Base-by-base conservation (phyloP, 2,113 vertebrate genomes). In the Microtus pennsylvanicus region DNA sequence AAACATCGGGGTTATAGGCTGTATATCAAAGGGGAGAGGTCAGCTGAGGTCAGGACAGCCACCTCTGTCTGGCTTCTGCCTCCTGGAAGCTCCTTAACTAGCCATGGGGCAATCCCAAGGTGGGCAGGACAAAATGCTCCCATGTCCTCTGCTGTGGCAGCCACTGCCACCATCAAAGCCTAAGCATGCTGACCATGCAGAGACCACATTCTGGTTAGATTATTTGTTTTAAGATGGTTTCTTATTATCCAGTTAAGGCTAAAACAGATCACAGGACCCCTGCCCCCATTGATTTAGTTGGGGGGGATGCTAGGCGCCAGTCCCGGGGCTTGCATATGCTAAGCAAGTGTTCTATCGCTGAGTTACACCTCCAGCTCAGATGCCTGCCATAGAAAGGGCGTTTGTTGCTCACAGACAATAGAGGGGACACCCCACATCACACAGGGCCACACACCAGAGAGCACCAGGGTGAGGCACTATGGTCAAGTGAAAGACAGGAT, bases 311-410 rank as follows among this genome's bases (percentile, higher is more conserved):
- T 42, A 16, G 10, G 50, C 3, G 1, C 38, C n/a, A 75, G n/a
- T 50, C 28, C 58, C 13, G 17, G 58, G 45, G 22, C 42, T 65
- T 26, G 6, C 38, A 77, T 45, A 47, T 77, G 74, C 19, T 65
- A 65, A 38, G 88, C 55, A 90, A 47, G 28, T 77, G 42, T 45
- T 47, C 30, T 24, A 17, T 14, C 22, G 0, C 75, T 28, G 30
- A 47, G 30, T 50, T 10, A 61, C 10, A 55, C 26, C 42, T 76
- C 12, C 55, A 76, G 26, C 38, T 55, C 87, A 89, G 87, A 74
- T 0, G 4, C 1, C 0, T 7, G 12, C 21, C 69, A 1, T 5
- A 3, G 69, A 1, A 22, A 76, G 47, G 42, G 35, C 4, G 58
- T 72, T 28, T 28, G 3, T 47, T 19, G 1, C 6, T 45, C n/a